Conservation (phyloP, 1,140 invertebrate genomes). For the Drosophila ambigua region DNA sequence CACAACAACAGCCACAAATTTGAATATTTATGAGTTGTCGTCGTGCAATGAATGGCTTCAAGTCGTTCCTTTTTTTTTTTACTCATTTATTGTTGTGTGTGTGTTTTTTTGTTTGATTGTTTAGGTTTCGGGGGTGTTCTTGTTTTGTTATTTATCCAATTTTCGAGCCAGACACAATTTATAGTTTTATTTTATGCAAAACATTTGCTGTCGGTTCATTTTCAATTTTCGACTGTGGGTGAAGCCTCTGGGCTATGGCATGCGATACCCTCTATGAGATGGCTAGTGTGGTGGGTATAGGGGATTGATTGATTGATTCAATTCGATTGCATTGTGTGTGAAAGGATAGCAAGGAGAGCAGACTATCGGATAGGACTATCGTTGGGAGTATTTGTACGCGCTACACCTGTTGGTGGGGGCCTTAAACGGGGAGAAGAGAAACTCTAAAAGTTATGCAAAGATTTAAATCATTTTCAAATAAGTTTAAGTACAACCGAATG, state of each 20-base stretch:
- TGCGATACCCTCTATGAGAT: slow-evolving; percentile 9
- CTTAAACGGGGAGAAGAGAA: no score
- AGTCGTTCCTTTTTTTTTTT: slow-evolving; percentile 33
- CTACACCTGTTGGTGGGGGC: no score
- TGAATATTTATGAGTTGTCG: slow-evolving; percentile 75
- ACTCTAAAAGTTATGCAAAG: no score
- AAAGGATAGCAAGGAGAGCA: no score
- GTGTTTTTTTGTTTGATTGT: slow-evolving; percentile 17
- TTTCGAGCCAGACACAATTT: slow-evolving; percentile 52
- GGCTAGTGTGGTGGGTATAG: no score
- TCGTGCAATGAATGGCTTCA: slow-evolving; percentile 53
- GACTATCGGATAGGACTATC: no score
- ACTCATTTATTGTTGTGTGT: slow-evolving; percentile 26
- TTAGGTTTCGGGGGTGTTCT: slow-evolving; percentile 17
- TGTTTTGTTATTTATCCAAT: slow-evolving; percentile 40
- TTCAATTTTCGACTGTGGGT: slow-evolving; percentile 24
- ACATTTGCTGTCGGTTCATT: slow-evolving; percentile 22
- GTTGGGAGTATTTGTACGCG: no score
- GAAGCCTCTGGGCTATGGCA: slow-evolving; percentile 3
- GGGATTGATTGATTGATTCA: no score
- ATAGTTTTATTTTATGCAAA: slow-evolving; percentile 43
- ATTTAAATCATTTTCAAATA: no score
- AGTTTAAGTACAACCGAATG: no score
- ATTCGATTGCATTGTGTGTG: no score
- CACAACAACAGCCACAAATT: slow-evolving; percentile 49